Base-by-base conservation (phyloP, 2,888 invertebrate genomes). In the Eilema caniola region DNA sequence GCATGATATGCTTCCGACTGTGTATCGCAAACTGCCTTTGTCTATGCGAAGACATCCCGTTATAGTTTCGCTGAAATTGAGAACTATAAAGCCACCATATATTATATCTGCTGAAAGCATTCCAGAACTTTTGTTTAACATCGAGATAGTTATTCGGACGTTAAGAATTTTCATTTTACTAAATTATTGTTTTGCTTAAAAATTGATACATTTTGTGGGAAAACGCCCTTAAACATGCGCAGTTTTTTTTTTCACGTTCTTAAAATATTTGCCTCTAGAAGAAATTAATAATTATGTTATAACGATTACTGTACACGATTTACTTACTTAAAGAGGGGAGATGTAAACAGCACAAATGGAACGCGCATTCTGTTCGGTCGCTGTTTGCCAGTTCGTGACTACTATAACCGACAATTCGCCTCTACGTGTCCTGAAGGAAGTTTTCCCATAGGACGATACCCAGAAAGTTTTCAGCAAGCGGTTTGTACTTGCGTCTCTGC, bases 31-130 rank as follows among this genome's bases (percentile, higher is more conserved):
- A 47, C 47, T 47, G 47, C 47, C 47, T 47, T 47, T 20, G 47
- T 53, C n/a, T 53, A 20, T 20, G 7, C 47, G 10, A 53, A n/a
- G n/a, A 53, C n/a, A 53, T 53, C n/a, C 47, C n/a, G 53, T n/a
- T 47, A 47, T 53, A 53, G 53, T 53, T 53, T 53, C 47, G 16
- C 37, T 37, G 41, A 41, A 41, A 41, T 41, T 41, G 16, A 3
- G 20, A 47, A 47, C 53, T 53, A 53, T 53, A 53, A n/a, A n/a
- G n/a, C 53, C n/a, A 53, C 53, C n/a, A n/a, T 53, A 53, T n/a
- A 53, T n/a, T 53, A 53, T 53, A 20, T 28, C 3, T n/a, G 28
- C 53, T 53, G 20, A 53, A 53, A 53, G 53, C 20, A 20, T 47
- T 47, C 20, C 2, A 47, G 20, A 47, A 8, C 53, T 53, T 53